A percentile compares a stretch with the other conserved stretches of the same genome.
Conservation (phyloP, 2,113 vertebrate species). For the Hemichromis elongatus region DNA sequence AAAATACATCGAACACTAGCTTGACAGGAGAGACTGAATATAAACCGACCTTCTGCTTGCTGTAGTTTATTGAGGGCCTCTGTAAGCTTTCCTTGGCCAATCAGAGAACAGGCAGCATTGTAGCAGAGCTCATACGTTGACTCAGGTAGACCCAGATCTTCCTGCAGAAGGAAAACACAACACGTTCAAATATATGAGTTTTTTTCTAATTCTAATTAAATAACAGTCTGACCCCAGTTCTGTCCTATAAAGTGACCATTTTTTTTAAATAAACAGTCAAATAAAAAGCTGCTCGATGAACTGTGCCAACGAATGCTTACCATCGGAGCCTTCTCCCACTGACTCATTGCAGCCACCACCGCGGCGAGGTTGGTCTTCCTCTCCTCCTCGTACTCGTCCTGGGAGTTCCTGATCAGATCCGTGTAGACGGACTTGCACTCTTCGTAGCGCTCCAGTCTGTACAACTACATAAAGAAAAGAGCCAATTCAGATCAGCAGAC, state of each 20-base stretch:
- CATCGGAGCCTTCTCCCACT: conserved; percentile 83
- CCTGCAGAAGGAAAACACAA: conserved; percentile 62
- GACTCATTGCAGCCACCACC: conserved; percentile 89
- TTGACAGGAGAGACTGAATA: fast-evolving
- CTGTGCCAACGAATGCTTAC: conserved; percentile 65
- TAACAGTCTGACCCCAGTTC: not conserved
- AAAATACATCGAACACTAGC: not conserved
- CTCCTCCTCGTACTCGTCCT: conserved; percentile 98
- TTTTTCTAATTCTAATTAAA: not conserved
- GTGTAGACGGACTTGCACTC: conserved; percentile 90
- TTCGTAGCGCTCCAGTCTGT: conserved; percentile 88
- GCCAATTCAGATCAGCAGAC: not conserved
- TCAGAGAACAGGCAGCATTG: conserved; percentile 87
- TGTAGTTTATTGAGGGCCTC: conserved; percentile 87
- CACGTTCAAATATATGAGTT: not conserved
- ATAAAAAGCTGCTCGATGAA: not conserved
- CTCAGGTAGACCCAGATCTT: conserved; percentile 89
- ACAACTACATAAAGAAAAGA: conserved; percentile 74
- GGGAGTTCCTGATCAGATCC: conserved; percentile 95
- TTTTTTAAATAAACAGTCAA: not conserved
- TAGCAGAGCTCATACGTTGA: conserved; percentile 94
- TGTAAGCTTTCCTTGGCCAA: conserved; percentile 85
- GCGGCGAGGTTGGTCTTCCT: conserved; percentile 96
- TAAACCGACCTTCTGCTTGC: conserved; percentile 86
- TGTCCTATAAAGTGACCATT: not conserved